Conservation (phyloP, 2,888 invertebrate species). For the Crossocerus cetratus region DNA sequence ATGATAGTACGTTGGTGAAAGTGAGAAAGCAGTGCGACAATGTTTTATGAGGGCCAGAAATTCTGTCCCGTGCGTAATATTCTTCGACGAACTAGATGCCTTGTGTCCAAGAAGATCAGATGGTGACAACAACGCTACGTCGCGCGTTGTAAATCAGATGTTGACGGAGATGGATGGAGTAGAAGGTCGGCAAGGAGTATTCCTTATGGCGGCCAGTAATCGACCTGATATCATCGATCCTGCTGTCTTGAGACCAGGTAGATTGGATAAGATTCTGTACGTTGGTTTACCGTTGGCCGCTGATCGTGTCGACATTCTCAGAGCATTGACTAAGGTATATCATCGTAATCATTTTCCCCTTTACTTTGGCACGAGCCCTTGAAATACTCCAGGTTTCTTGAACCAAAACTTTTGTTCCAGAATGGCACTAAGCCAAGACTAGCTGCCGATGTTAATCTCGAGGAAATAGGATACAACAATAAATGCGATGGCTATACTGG, state of each 20-base stretch:
- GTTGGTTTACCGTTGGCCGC: slow-evolving; percentile 90
- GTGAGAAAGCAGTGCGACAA: slow-evolving; percentile 96
- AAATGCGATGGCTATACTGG: slow-evolving; percentile 91
- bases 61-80: slow-evolving; percentile 98
- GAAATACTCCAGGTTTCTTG: neutral
- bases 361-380: neutral
- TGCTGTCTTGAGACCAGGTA: slow-evolving; percentile 93
- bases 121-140: slow-evolving; percentile 85
- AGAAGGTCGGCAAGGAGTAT: slow-evolving; percentile 93
- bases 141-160: slow-evolving; percentile 96
- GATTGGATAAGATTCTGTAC: slow-evolving; percentile 93
- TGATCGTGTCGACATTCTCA: slow-evolving; percentile 92
- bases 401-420: slow-evolving; percentile 75
- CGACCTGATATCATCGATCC: slow-evolving; percentile 98
- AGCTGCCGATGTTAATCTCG: slow-evolving; percentile 86
- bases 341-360: neutral
- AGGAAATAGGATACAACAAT: slow-evolving; percentile 83
- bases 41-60: slow-evolving; percentile 96
- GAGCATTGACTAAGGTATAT: slow-evolving; percentile 89
- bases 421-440: slow-evolving; percentile 89
- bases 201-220: slow-evolving; percentile 97
- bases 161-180: slow-evolving; percentile 99
- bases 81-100: slow-evolving; percentile 99
- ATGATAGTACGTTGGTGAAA: slow-evolving; percentile 96
- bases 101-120: slow-evolving; percentile 93